Evolutionary conservation across 2,113 vertebrate species (phyloP).

Genomic region (Nothoprocta perdicaria): DNA sequence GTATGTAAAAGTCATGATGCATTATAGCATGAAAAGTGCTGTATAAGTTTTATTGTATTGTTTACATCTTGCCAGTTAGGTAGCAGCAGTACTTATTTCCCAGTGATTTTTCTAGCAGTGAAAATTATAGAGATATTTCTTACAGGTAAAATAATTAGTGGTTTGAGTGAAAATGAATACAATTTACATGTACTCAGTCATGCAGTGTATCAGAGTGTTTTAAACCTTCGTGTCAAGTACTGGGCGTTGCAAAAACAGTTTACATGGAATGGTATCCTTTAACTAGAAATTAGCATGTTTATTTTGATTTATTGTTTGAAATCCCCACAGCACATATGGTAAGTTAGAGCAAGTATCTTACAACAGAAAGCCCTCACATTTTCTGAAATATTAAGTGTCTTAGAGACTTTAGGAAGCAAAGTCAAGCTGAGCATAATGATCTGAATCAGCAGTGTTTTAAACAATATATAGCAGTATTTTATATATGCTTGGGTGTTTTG

Average conservation of each 20-base stretch:
- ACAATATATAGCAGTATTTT: background rate
- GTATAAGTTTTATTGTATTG: background rate
- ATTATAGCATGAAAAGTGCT: background rate
- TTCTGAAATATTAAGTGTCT: constrained; percentile 15
- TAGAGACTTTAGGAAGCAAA: background rate
- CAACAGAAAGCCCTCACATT: background rate
- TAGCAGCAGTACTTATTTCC: constrained; percentile 17
- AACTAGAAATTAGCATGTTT: background rate
- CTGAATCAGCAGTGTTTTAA: background rate
- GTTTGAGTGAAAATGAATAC: constrained; percentile 39
- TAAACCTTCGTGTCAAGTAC: constrained; percentile 36
- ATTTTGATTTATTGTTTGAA: background rate
- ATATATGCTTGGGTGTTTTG: background rate
- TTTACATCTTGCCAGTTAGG: constrained; percentile 26
- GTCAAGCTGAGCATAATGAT: background rate
- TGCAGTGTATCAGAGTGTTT: constrained; percentile 34
- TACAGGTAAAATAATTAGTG: constrained; percentile 69
- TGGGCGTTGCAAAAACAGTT: constrained; percentile 27
- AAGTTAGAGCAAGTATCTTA: background rate
- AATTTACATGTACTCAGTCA: constrained; percentile 25
- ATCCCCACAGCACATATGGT: background rate
- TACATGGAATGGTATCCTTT: constrained; percentile 32
- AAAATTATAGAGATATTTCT: constrained; percentile 73
- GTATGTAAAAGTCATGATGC: background rate
- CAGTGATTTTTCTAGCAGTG: constrained; percentile 52